A percentile compares a stretch with the other conserved stretches of the same genome.
phyloP scores from a whole-genome alignment of 2,888 invertebrate genomes.

The Drosophila emarginata region DNA sequence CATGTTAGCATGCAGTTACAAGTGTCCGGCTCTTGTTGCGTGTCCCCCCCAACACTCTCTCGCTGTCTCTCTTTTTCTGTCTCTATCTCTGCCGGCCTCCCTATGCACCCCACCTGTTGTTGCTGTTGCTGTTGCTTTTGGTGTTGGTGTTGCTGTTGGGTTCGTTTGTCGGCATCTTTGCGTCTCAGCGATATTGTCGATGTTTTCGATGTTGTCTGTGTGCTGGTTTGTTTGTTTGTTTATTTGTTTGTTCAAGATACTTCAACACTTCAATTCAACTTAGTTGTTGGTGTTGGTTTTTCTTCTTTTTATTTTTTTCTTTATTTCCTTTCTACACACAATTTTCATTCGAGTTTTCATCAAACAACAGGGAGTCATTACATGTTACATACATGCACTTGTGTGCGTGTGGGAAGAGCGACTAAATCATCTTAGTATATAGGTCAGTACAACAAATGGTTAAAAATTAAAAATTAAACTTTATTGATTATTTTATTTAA shows the following conservation, averaged over 20 bases:
- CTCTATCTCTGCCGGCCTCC: neutral
- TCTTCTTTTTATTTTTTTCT: constrained; percentile 26
- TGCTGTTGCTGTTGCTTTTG: neutral
- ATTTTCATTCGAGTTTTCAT: constrained; percentile 51
- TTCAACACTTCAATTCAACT: constrained; percentile 63
- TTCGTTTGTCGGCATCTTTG: constrained; percentile 54
- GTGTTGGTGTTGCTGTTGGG: constrained; percentile 14
- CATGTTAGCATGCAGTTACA: constrained; percentile 73
- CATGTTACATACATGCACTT: neutral
- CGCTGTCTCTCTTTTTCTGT: neutral
- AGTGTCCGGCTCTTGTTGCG: constrained; percentile 48
- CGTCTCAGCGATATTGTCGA: constrained; percentile 29
- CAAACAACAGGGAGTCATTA: constrained; percentile 35
- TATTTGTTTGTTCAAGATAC: constrained; percentile 65
- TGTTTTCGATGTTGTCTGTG: constrained; percentile 30
- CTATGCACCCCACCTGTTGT: constrained; percentile 22
- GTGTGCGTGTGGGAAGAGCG: constrained; percentile 3
- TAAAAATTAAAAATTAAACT: neutral
- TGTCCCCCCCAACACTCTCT: neutral
- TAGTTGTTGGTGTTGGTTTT: constrained; percentile 16
- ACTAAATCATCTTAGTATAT: neutral
- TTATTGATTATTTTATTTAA: too few relatives aligned
- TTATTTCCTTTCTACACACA: constrained; percentile 61
- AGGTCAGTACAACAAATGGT: neutral
- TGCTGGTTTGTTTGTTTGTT: constrained; percentile 40